Conservation (phyloP, 2,888 invertebrate species). For the Linyphia triangularis region DNA sequence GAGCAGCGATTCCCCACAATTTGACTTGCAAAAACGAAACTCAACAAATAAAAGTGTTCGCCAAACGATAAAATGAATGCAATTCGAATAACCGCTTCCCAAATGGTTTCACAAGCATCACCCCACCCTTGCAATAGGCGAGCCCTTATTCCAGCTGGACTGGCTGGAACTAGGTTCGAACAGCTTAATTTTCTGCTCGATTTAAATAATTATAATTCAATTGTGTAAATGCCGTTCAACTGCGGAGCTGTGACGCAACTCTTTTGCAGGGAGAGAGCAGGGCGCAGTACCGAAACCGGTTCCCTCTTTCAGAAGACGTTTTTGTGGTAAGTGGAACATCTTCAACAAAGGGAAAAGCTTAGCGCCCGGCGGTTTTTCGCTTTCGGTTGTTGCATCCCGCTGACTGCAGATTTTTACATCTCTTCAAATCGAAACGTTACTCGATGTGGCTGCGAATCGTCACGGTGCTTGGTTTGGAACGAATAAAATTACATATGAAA, state of each 20-base stretch:
- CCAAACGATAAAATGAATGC: neutral
- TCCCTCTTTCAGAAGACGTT: neutral
- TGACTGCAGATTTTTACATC: neutral
- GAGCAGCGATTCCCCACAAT: no score
- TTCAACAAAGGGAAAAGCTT: conserved; percentile 10
- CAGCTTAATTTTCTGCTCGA: neutral
- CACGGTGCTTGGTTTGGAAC: no score
- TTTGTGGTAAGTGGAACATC: conserved; percentile 40
- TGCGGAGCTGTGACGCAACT: conserved; percentile 15
- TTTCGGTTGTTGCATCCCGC: conserved; percentile 10
- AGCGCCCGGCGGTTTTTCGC: neutral
- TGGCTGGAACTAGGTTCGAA: neutral
- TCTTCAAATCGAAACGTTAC: no score
- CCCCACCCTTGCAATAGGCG: neutral
- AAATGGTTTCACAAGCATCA: neutral
- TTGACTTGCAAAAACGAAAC: no score
- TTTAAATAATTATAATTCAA: conserved; percentile 4
- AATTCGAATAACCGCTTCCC: neutral
- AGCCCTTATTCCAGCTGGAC: no score
- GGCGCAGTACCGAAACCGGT: conserved; percentile 47
- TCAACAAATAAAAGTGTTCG: no score
- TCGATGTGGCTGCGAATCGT: no score
- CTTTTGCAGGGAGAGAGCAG: neutral
- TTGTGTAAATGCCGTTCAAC: conserved; percentile 25
- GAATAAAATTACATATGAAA: no score